A percentile compares a stretch with the other conserved stretches of the same genome.
Conservation (phyloP, 2,888 invertebrate species). For the Cheiracanthium punctorium region DNA sequence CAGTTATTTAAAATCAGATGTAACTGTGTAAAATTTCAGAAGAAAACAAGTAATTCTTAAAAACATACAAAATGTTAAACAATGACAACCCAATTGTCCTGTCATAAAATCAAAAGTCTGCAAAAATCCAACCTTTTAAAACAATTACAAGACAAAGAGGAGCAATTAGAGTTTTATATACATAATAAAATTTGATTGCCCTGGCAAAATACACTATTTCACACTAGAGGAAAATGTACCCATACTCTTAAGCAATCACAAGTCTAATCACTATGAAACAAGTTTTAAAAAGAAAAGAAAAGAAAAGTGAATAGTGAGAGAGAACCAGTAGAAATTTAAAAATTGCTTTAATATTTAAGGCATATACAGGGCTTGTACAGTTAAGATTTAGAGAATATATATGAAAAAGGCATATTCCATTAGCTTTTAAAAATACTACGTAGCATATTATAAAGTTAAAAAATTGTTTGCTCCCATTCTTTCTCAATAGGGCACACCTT, state of each 20-base stretch:
- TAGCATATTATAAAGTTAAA: background rate
- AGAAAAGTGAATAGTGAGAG: too few species aligned
- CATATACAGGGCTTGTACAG: slow-evolving; percentile 25
- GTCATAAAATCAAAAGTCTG: background rate
- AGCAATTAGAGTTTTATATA: slow-evolving; percentile 44
- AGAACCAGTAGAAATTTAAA: background rate
- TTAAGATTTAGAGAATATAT: background rate
- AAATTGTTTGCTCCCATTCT: background rate
- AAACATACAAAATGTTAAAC: too few species aligned
- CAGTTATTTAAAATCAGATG: too few species aligned
- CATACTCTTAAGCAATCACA: too few species aligned
- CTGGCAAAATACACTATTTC: slow-evolving; percentile 2
- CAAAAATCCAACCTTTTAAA: slow-evolving; percentile 23
- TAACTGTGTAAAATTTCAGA: too few species aligned
- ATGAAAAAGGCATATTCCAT: background rate
- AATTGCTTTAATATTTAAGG: background rate
- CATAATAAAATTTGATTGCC: slow-evolving; percentile 60
- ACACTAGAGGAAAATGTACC: background rate
- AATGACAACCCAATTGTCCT: too few species aligned
- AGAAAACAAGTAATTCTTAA: too few species aligned
- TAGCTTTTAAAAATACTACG: background rate
- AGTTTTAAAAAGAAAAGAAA: too few species aligned
- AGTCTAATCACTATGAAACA: too few species aligned
- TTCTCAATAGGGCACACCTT: background rate
- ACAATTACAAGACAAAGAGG: slow-evolving; percentile 54